Conservation (phyloP, 2,797 vertebrate genomes). For the Mormyrus hasselquistii region DNA sequence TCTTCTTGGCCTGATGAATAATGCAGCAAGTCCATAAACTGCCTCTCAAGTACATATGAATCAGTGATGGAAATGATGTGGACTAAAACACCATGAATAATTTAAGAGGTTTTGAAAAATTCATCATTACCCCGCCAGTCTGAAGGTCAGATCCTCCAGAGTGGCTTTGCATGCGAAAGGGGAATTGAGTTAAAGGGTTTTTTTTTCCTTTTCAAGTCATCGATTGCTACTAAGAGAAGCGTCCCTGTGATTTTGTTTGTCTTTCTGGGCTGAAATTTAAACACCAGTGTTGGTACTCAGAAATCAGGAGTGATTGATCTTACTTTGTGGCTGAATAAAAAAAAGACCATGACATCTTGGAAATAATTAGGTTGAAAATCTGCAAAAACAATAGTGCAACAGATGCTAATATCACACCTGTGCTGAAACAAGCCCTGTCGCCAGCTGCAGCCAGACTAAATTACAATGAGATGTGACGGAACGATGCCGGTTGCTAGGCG, state of each 20-base stretch:
- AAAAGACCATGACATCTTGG: not conserved
- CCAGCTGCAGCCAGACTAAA: not conserved
- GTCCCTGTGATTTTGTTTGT: conserved; percentile 12
- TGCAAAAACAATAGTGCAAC: not conserved
- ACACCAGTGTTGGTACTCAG: not conserved
- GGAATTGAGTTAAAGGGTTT: conserved; percentile 66
- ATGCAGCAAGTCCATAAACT: conserved; percentile 78
- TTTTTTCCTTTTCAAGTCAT: conserved; percentile 30
- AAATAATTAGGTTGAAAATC: not conserved
- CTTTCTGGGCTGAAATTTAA: not conserved
- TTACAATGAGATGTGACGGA: not conserved
- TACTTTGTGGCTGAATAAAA: not conserved
- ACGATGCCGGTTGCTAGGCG: not conserved
- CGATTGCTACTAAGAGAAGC: conserved; percentile 29
- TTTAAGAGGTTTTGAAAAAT: conserved; percentile 86
- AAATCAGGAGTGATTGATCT: not conserved
- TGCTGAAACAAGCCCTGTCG: not conserved
- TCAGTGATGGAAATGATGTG: conserved; percentile 64
- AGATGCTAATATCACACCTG: conserved; percentile 13
- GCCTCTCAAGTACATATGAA: conserved; percentile 60
- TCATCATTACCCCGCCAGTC: conserved; percentile 74
- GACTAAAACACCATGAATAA: conserved; percentile 86
- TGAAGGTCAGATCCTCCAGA: conserved; percentile 71
- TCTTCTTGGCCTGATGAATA: conserved; percentile 79
- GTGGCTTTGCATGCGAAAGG: conserved; percentile 68